Base-by-base conservation (phyloP, 2,888 invertebrate species). In the Thyatira batis region DNA sequence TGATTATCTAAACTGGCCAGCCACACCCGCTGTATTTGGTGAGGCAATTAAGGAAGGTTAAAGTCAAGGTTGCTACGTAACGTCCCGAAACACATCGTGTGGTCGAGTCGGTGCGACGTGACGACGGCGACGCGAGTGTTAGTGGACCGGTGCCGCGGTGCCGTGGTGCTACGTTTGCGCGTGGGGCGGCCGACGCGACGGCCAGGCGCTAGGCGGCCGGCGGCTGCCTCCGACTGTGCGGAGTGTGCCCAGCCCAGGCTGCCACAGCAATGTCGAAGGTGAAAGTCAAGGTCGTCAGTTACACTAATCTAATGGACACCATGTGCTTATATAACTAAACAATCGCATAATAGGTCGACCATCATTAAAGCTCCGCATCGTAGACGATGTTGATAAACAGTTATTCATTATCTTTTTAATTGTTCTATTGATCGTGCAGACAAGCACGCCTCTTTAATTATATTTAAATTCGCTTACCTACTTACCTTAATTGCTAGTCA, bases 241-340 rank as follows among this genome's bases (percentile, higher is more conserved):
- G 28, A 4, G 33, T 3, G 33, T n/a, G n/a, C n/a, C n/a, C n/a
- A n/a, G 33, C 8, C 13, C 33, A 13, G 13, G 33, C 33, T 13
- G 33, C 33, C 33, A 17, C 17, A 6, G 17, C n/a, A 76, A 76
- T 76, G 76, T 68, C 73, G 78, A 78, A 81, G 82, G 82, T 81
- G 82, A 85, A 84, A 85, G 85, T 85, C 84, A 84, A 85, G 84
- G 83, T 53, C 66, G 64, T 67, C 67, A 67, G 74, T 75, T 70
- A 67, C 57, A 49, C 65, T 61, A 61, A 61, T 75, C 65, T 74
- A 73, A 72, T 71, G 55, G 63, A 55, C 74, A 76, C 74, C 71
- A 69, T 66, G 61, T 62, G 63, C 25, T 79, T 80, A 80, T 74
- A 65, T 78, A 79, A 80, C 51, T 58, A 51, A 33, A 55, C 33